Conservation (phyloP, 2,113 vertebrate genomes). For the Pituophis catenifer region DNA sequence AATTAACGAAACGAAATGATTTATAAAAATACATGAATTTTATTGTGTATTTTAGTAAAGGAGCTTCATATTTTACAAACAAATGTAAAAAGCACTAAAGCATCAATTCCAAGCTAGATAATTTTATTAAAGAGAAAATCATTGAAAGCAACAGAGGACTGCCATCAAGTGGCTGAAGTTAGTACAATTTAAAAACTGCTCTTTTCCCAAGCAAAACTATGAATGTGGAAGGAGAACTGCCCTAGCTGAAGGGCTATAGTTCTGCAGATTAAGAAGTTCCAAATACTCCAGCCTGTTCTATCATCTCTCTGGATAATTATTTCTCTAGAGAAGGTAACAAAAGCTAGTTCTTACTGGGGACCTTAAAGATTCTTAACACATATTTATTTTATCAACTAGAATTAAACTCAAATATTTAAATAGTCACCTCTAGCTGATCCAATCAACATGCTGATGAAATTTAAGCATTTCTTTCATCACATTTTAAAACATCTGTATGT, state of each 20-base stretch:
- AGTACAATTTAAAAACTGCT: rapidly evolving
- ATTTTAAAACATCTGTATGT: background rate
- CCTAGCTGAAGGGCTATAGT: background rate
- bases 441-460: background rate
- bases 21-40: background rate
- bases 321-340: background rate
- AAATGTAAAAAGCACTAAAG: background rate
- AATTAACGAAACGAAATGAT: conserved; percentile 6
- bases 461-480: background rate
- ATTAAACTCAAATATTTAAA: background rate
- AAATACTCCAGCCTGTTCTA: background rate
- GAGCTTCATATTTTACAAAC: background rate
- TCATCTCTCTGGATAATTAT: background rate
- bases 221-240: background rate
- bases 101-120: background rate
- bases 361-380: background rate
- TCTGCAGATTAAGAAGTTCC: background rate
- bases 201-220: background rate
- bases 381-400: rapidly evolving
- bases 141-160: conserved; percentile 43
- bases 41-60: background rate
- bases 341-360: background rate
- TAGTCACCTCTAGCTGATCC: background rate
- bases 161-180: conserved; percentile 63
- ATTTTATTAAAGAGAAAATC: background rate